Evolutionary conservation across 2,888 invertebrate species (phyloP), one percentile per base, ranked within the genome.

Genomic region (Caenorhabditis wallacei): DNA sequence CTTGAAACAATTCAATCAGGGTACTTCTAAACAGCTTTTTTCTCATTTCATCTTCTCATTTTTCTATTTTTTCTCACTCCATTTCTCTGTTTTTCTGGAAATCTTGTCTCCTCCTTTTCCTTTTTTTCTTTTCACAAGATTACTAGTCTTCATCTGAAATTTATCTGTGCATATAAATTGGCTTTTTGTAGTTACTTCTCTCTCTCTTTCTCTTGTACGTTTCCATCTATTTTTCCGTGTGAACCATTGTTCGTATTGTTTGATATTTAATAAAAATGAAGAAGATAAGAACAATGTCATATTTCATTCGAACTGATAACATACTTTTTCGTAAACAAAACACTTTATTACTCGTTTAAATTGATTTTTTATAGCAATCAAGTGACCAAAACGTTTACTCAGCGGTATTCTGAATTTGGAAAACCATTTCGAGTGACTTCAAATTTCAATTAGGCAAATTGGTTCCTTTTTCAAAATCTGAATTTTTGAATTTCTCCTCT

Each of bases 21-120:
- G 79, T 79, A 70, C 69, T 61, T 69, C 61, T 53, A 11, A 30
- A 66, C 69, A 76, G 76, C 69, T 76, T 61, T 76, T 61, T 18
- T 46, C 18, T 46, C 37, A 30, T 30, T 30, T 30, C 22, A 24
- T 20, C 24, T 22, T 48, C 59, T 61, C 16, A 10, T 2, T 40
- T 40, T 26, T 43, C 61, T 59, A 18, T 48, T 48, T 18, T 48
- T 40, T 10, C 40, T 13, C 13, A 40, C 5, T 35, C 10, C 35
- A 13, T n/a, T 46, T 18, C 10, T 5, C 13, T 54, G 37, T 59
- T 20, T 40, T 35, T 57, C 56, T 68, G 24, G 51, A 59, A 57
- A 22, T 59, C 56, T 74, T 61, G 51, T 48, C 54, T n/a, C 13
- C 18, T 48, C 26, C 40, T 16, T 26, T 35, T 20, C 24, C 40